Evolutionary conservation across 2,888 invertebrate genomes (phyloP), one percentile per base, ranked within the genome.

Genomic region (Micoletzkya japonica): DNA sequence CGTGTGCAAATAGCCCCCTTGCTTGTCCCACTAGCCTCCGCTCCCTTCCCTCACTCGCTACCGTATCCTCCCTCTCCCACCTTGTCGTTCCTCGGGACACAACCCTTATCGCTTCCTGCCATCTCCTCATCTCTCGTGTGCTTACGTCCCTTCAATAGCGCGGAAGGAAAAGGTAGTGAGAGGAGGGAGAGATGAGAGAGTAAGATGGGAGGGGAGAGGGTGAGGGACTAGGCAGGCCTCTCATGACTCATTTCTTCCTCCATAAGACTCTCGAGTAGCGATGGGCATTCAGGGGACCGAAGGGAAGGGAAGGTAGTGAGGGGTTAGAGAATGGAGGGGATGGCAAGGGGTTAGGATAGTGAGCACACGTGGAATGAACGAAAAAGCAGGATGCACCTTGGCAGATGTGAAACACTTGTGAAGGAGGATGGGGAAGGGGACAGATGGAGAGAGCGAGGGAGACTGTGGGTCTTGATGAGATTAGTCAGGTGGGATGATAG

Each of bases 401-500:
- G n/a, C 59, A 59, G 59, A 59, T 59, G 59, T 36, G 37, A 37
- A 37, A 44, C 44, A 44, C 44, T 44, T 44, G 44, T 44, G 44
- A 14, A 20, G 10, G 44, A 10, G 44, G 10, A 44, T 14, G 44
- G 20, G 20, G 44, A 44, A 44, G 44, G 36, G 59, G 59, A 37
- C 36, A 59, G 59, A 59, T 37, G 59, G 24, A 34, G n/a, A 52
- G 24, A 24, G 39, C 7, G 50, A n/a, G 24, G 10, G 30, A 57
- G 57, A 57, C 30, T 57, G 57, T 30, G n/a, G 34, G 34, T 30
- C 30, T 34, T 57, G 57, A 57, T 57, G 30, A 36, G 37, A 61
- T 61, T 61, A 49, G 61, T 61, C 61, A 61, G 61, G 61, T 61
- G 61, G 61, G 32, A 30, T 17, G 59, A 37, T 36, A 58, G 58